Conservation (phyloP, 2,113 vertebrate species). For the Chroicocephalus ridibundus region DNA sequence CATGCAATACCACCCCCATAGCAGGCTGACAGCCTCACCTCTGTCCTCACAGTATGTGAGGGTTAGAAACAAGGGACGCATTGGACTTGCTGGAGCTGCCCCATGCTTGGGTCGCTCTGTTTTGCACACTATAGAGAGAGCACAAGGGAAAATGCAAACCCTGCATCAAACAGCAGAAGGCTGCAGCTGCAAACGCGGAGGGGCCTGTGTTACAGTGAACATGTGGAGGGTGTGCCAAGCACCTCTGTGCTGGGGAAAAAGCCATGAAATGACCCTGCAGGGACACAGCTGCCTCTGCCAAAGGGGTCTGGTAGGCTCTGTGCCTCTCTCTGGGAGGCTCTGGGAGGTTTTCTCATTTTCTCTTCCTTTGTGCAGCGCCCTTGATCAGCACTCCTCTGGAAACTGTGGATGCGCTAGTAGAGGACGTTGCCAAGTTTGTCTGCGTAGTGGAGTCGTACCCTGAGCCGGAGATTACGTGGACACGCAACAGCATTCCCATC, state of each 20-base stretch:
- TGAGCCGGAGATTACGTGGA: slow-evolving; percentile 89
- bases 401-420: slow-evolving; percentile 88
- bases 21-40: background rate
- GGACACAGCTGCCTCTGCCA: accelerated
- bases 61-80: background rate
- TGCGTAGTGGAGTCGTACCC: slow-evolving; percentile 93
- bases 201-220: background rate
- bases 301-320: background rate
- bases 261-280: background rate
- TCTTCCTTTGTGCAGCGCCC: slow-evolving; percentile 76
- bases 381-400: slow-evolving; percentile 89
- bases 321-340: background rate
- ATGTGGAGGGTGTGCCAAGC: background rate
- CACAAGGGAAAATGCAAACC: background rate
- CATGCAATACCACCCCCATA: accelerated
- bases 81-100: background rate
- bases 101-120: background rate
- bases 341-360: background rate
- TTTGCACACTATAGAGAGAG: background rate
- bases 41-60: accelerated
- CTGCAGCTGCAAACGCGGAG: background rate
- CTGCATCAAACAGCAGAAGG: background rate
- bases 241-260: background rate
- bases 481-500: slow-evolving; percentile 92
- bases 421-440: slow-evolving; percentile 93